Evolutionary conservation across 2,797 vertebrate genomes (phyloP).

Genomic region (Tangara arthus): DNA sequence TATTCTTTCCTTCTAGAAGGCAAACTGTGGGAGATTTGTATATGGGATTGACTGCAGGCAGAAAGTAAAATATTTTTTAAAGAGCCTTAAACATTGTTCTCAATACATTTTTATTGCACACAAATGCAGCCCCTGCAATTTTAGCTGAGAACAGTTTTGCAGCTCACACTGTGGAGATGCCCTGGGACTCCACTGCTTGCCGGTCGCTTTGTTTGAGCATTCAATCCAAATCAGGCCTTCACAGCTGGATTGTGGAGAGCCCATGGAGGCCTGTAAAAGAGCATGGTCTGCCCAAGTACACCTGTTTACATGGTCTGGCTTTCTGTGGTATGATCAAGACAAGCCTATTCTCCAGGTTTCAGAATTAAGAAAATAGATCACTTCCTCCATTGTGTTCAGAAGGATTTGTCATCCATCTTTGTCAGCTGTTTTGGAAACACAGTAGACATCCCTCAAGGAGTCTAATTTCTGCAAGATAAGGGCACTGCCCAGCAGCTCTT

Average conservation of each 20-base stretch:
- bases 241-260: not conserved
- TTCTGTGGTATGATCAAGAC: not conserved
- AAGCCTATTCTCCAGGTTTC: not conserved
- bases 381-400: not conserved
- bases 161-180: not conserved
- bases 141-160: not conserved
- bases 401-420: not conserved
- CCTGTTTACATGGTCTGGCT: not conserved
- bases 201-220: not conserved
- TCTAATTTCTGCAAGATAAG: not conserved
- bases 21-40: not conserved
- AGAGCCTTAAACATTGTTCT: not conserved
- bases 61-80: not conserved
- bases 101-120: not conserved
- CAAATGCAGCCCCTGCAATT: not conserved
- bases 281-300: not conserved
- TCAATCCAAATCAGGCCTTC: not conserved
- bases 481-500: not conserved
- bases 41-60: not conserved
- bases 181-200: not conserved
- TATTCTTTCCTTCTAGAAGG: slow-evolving; percentile 22
- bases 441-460: not conserved
- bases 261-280: not conserved
- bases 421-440: not conserved
- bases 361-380: not conserved